These are phyloP conservation scores for Teleogryllus oceanicus DNA, from an alignment of 2,888 invertebrate genomes.

Conservation along the genomic window DNA sequence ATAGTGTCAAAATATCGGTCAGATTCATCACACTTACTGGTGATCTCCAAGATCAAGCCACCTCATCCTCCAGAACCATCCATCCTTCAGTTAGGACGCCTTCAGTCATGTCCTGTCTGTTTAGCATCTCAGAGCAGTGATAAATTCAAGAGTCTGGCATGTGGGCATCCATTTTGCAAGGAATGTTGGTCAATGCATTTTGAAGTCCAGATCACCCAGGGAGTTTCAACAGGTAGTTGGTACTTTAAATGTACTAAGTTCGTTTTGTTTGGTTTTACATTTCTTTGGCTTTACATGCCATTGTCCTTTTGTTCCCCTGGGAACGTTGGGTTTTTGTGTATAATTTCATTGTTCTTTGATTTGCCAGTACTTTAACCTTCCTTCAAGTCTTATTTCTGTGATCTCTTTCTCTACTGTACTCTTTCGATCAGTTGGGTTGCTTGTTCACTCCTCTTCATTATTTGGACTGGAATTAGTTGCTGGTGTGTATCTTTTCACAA, in stretches of 20 bases:
- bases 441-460: too few species aligned
- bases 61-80: conserved; percentile 44
- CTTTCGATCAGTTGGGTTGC: too few species aligned
- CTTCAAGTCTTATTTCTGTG: too few species aligned
- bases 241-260: conserved; percentile 19
- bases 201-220: conserved; percentile 91
- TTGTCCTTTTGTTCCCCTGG: too few species aligned
- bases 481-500: too few species aligned
- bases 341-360: too few species aligned
- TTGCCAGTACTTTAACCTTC: too few species aligned
- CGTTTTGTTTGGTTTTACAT: too few species aligned
- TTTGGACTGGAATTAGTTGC: too few species aligned
- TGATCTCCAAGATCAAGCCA: conserved; percentile 57
- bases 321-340: too few species aligned
- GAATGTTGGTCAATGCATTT: conserved; percentile 96
- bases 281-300: too few species aligned
- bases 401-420: too few species aligned
- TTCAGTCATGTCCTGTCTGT: conserved; percentile 71
- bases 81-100: conserved; percentile 45
- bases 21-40: conserved; percentile 65
- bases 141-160: conserved; percentile 76
- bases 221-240: conserved; percentile 60
- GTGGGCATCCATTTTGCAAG: conserved; percentile 91
- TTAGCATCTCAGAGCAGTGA: conserved; percentile 62
- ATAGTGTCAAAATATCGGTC: conserved; percentile 78